Evolutionary conservation across 2,113 vertebrate genomes (phyloP).

Genomic region (Regulus satrapa): DNA sequence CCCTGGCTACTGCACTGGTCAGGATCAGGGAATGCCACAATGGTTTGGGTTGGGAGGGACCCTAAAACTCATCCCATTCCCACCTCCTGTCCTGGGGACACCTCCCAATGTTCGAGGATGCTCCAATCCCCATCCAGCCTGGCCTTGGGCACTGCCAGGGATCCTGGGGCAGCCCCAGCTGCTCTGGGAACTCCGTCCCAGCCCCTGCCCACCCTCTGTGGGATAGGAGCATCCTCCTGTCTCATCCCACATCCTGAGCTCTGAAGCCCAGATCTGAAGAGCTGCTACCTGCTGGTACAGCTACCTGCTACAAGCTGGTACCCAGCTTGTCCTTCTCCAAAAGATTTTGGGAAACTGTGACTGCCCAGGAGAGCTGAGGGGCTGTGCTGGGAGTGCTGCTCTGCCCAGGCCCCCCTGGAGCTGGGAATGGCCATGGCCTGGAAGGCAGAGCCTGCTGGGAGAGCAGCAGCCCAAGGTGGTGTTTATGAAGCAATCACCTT

Average conservation of each 20-base stretch:
- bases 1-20: not conserved
- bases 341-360: not conserved
- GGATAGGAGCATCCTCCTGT: not conserved
- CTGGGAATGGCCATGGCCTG: not conserved
- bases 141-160: not conserved
- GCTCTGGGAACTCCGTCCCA: not conserved
- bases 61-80: not conserved
- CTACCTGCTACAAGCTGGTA: too few species aligned
- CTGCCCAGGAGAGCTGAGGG: not conserved
- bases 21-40: not conserved
- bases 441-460: not conserved
- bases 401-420: not conserved
- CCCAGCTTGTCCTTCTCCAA: not conserved
- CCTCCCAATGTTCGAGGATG: not conserved
- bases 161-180: not conserved
- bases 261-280: not conserved
- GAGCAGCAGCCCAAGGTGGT: not conserved
- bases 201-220: not conserved
- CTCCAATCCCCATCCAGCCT: not conserved
- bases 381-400: not conserved
- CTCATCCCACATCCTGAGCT: not conserved
- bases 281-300: too few species aligned
- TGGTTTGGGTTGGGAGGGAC: not conserved
- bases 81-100: not conserved
- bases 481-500: conserved; percentile 48